Conservation (phyloP, 2,113 vertebrate genomes). For the Nyctibius bracteatus region DNA sequence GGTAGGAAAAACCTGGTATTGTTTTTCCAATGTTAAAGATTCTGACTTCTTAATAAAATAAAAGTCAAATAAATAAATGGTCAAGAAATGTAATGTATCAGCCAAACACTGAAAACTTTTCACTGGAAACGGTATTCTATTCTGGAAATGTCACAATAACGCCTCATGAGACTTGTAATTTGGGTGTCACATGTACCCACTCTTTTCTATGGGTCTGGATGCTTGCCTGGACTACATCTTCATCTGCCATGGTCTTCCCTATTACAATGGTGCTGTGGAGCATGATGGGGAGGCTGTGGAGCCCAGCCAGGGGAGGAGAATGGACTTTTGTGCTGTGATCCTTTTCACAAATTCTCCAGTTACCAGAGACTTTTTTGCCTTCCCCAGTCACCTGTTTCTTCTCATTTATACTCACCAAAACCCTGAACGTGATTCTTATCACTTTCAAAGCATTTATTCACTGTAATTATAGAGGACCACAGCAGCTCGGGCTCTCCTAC, state of each 20-base stretch:
- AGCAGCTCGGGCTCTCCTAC: neutral
- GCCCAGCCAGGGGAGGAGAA: neutral
- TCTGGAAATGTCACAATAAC: conserved; percentile 7
- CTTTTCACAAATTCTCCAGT: conserved; percentile 18
- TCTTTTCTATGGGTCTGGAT: neutral
- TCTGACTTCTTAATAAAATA: neutral
- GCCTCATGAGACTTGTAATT: conserved; percentile 2
- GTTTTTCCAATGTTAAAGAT: neutral
- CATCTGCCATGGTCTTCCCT: neutral
- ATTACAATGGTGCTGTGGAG: neutral
- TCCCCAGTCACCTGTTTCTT: conserved; percentile 12
- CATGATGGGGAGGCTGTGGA: neutral
- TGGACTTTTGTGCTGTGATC: conserved; percentile 1
- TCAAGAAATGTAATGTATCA: neutral
- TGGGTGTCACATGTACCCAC: conserved; percentile 5
- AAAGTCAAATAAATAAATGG: neutral
- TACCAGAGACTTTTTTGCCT: neutral
- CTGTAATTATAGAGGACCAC: neutral
- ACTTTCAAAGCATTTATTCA: neutral
- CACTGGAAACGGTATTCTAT: neutral
- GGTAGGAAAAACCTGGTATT: neutral
- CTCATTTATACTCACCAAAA: neutral
- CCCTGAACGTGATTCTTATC: neutral
- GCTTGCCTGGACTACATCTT: neutral
- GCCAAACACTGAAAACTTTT: neutral